These are phyloP conservation scores for Lasioglossum lativentre DNA, from an alignment of 2,888 invertebrate genomes.

Conservation along the genomic window DNA sequence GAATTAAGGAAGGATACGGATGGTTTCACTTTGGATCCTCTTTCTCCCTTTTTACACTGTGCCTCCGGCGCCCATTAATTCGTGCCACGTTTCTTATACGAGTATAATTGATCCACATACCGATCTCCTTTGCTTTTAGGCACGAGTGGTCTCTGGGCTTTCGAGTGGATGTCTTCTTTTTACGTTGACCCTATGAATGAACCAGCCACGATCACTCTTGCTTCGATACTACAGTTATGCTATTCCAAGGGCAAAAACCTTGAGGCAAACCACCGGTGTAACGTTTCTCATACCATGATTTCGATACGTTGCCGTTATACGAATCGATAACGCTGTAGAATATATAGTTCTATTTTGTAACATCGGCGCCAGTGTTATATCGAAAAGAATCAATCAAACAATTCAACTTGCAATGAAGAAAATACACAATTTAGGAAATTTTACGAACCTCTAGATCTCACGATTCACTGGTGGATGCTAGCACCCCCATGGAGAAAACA, in stretches of 20 bases:
- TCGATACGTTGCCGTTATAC: background rate
- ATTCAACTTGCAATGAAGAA: background rate
- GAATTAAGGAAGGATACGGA: slow-evolving; percentile 46
- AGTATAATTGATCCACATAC: slow-evolving; percentile 67
- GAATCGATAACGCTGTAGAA: background rate
- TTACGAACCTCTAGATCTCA: background rate
- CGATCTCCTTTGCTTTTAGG: slow-evolving; percentile 69
- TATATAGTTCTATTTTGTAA: background rate
- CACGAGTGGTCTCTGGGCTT: slow-evolving; percentile 64
- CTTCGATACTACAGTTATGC: slow-evolving; percentile 23
- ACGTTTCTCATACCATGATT: background rate
- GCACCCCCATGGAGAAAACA: background rate
- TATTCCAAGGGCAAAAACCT: slow-evolving; percentile 24
- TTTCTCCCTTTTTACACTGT: slow-evolving; percentile 22
- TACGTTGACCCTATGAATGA: slow-evolving; percentile 40
- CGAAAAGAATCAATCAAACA: background rate
- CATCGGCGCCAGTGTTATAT: background rate
- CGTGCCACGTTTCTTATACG: slow-evolving; percentile 65
- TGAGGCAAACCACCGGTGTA: slow-evolving; percentile 15
- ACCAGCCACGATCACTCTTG: slow-evolving; percentile 27
- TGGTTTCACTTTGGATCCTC: slow-evolving; percentile 55
- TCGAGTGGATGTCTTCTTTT: slow-evolving; percentile 65
- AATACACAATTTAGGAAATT: background rate
- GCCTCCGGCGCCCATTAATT: slow-evolving; percentile 62
- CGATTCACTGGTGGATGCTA: background rate